Evolutionary conservation across 1,140 invertebrate species (phyloP).

Genomic region (Drosophila melanogaster): DNA sequence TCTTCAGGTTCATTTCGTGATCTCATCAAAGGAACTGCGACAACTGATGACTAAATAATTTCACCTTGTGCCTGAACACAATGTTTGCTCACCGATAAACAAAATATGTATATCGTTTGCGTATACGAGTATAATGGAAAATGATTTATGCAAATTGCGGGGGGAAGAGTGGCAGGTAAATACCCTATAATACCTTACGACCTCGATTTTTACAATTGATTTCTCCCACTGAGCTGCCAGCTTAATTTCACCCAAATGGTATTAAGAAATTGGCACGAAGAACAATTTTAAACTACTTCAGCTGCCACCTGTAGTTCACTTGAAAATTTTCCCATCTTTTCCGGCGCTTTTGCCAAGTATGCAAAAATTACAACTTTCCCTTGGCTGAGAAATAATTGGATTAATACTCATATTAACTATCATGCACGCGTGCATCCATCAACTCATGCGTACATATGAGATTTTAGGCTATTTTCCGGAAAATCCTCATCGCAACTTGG

Average conservation of each 20-base stretch:
- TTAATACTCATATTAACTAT: slow-evolving; percentile 39
- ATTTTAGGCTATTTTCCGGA: slow-evolving; percentile 1
- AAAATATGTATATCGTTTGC: slow-evolving; percentile 5
- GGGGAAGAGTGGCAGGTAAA: slow-evolving; percentile 2
- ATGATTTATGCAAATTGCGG: slow-evolving; percentile 38
- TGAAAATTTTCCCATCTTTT: slow-evolving; percentile 15
- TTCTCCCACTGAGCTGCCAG: slow-evolving; percentile 6
- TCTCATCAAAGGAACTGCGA: slow-evolving; percentile 37
- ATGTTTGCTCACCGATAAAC: slow-evolving; percentile 29
- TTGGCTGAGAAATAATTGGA: slow-evolving; percentile 28
- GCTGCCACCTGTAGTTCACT: background rate
- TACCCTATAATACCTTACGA: slow-evolving; percentile 33
- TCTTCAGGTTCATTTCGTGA: slow-evolving; percentile 35
- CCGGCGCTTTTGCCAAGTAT: slow-evolving; percentile 5
- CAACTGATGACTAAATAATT: slow-evolving; percentile 51
- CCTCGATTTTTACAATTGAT: background rate
- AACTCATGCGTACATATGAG: slow-evolving; percentile 19
- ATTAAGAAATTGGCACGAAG: slow-evolving; percentile 35
- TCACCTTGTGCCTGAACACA: slow-evolving; percentile 1
- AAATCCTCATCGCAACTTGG: slow-evolving; percentile 3
- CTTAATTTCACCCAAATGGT: slow-evolving; percentile 24
- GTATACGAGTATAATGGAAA: background rate
- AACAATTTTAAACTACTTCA: slow-evolving; percentile 3
- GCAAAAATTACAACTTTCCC: slow-evolving; percentile 4
- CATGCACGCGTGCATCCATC: slow-evolving; percentile 29